Percentiles rank a stretch among this genome's conserved stretches.
Evolutionary conservation across 2,888 invertebrate genomes (phyloP).

Genomic region (Crioceris asparagi): DNA sequence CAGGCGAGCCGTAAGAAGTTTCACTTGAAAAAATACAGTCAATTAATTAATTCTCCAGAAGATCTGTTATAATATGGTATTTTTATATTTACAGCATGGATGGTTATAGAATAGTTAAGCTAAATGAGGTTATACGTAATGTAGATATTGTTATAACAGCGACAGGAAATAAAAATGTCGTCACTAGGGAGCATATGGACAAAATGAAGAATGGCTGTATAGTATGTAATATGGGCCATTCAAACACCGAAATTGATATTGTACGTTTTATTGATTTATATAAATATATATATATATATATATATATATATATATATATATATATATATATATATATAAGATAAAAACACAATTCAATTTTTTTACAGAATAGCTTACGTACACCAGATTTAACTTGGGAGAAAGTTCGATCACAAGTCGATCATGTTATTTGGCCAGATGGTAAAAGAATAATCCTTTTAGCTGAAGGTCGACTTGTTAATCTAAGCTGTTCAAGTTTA

Average conservation of each 20-base stretch:
- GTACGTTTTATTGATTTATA: constrained; percentile 40
- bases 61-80: not conserved
- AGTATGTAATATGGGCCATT: constrained; percentile 95
- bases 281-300: not conserved
- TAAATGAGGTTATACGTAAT: constrained; percentile 86
- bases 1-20: too few species aligned
- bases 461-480: constrained; percentile 92
- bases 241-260: constrained; percentile 92
- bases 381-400: constrained; percentile 96
- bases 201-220: constrained; percentile 93
- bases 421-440: constrained; percentile 97
- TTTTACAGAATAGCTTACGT: constrained; percentile 64
- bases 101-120: constrained; percentile 87
- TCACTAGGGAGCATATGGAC: constrained; percentile 91
- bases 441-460: constrained; percentile 88
- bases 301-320: too few species aligned
- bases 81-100: constrained; percentile 67
- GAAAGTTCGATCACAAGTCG: constrained; percentile 92
- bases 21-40: too few species aligned
- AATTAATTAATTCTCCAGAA: too few species aligned
- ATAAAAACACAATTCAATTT: too few species aligned
- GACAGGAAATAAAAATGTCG: constrained; percentile 94
- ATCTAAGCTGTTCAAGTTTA: constrained; percentile 92
- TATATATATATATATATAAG: too few species aligned
- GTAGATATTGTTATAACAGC: constrained; percentile 97